These are phyloP conservation scores for Chaenodraco wilsoni DNA, from an alignment of 2,797 vertebrate genomes.

Conservation along the genomic window DNA sequence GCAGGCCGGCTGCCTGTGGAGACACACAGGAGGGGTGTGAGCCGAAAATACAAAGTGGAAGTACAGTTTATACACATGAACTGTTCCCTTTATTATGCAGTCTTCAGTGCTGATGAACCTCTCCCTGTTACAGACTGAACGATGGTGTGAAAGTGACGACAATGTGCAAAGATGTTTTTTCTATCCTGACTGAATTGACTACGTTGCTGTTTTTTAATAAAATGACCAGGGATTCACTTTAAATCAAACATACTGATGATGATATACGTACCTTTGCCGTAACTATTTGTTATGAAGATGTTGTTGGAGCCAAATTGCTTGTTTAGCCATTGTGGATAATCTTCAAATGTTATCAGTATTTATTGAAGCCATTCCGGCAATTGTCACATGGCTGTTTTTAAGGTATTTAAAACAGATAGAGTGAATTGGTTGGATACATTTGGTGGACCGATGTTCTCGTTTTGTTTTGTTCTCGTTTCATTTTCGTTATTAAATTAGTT, in stretches of 20 bases:
- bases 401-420: no score
- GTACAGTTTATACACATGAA: background rate
- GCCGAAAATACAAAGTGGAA: constrained; percentile 9
- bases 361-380: no score
- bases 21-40: constrained; percentile 30
- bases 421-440: no score
- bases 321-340: no score
- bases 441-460: no score
- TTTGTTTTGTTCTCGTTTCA: no score
- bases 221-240: background rate
- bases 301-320: background rate
- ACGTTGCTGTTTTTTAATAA: background rate
- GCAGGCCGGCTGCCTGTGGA: constrained; percentile 88
- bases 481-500: no score
- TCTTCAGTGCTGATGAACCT: no score
- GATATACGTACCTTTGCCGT: no score
- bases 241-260: background rate
- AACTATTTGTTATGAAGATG: background rate
- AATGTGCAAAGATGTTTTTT: background rate
- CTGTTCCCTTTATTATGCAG: no score
- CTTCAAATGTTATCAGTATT: no score
- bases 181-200: background rate
- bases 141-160: background rate
- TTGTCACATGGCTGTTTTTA: no score
- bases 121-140: background rate